Evolutionary conservation across 2,113 vertebrate species (phyloP), one percentile per base, ranked within the genome.

Genomic region (Erythrolamprus reginae): DNA sequence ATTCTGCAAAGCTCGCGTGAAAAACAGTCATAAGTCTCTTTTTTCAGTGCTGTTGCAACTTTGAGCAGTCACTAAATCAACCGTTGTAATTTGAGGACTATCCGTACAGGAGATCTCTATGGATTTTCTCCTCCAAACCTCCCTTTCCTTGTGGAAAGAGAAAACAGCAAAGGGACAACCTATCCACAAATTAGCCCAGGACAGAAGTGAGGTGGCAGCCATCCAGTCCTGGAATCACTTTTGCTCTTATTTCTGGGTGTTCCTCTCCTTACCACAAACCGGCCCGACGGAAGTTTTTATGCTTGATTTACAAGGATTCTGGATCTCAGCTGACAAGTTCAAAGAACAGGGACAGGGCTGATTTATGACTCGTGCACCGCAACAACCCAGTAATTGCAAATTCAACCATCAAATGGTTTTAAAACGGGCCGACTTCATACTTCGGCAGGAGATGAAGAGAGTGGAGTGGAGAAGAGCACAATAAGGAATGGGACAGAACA

Each of bases 341-440:
- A 91, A 94, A 92, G 94, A 94, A 95, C 94, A 95, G 89, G 93
- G 92, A 4, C 95, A 95, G 96, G 96, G 94, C 95, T 96, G 95
- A 98, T 97, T 97, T 96, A 97, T 93, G 95, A 94, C 91, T 96
- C 93, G 95, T 96, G 96, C 94, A 45, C 93, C 53, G 52, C 94
- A 92, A 92, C 19, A 6, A 89, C 93, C 93, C 94, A 3, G 65
- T 38, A 96, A 96, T 96, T 97, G 96, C 95, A 90, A 96, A 91
- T 93, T 92, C 95, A 42, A 92, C 94, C 96, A 92, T 94, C 96
- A 95, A 96, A 92, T 86, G 90, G 93, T 93, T 95, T 94, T 95
- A 65, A 90, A 95, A 10, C 23, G 87, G 82, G 45, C 23, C 45
- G 24, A 26, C 24, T 84, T 84, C 5, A 0, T 48, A 26, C 82